Base-by-base conservation (phyloP, 64 coral and sea anemone species). In the Astreopora myriophthalma region DNA sequence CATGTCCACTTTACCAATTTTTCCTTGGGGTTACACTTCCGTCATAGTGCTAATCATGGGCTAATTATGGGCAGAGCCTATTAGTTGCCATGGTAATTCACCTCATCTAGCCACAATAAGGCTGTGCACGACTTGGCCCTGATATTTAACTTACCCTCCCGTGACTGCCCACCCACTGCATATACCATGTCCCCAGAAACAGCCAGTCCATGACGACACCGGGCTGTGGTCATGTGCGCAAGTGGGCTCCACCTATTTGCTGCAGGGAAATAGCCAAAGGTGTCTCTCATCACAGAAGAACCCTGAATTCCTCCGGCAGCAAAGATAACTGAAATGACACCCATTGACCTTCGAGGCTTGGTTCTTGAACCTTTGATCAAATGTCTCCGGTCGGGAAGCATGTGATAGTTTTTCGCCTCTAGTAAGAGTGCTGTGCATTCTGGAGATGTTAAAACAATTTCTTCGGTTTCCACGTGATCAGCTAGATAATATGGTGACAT, bases 161-260 rank as follows among this genome's bases (percentile, higher is more conserved):
- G 90, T 29, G 94, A 99, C 88, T 99, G 97, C 14, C 97, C 97
- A 83, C 97, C 97, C 22, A 99, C 97, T 37, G 97, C 90, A 89
- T 99, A 99, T 22, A 99, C 97, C 94, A 99, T 96, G 48, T 99
- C 97, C n/a, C 97, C 97, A 66, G 94, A 93, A 13, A 99, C 89
- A 14, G 97, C 91, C 6, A 99, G 70, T 11, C 97, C 97, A 91
- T 99, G 97, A 24, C 97, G 80, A 37, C 97, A 99, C 44, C 97
- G 28, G 31, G 97, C 97, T 9, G 35, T 89, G 35, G 89, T 73
- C 97, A 99, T 99, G 36, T 87, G 71, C 3, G 94, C 90, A 22
- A 96, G 73, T 2, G 94, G 94, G 28, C 89, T 96, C 97, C 97
- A 99, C 12, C 69, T 99, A 52, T 99, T 99, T 14, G 73, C 74